These are phyloP conservation scores for Stenurella melanura DNA, from an alignment of 2,888 invertebrate genomes.

Conservation along the genomic window DNA sequence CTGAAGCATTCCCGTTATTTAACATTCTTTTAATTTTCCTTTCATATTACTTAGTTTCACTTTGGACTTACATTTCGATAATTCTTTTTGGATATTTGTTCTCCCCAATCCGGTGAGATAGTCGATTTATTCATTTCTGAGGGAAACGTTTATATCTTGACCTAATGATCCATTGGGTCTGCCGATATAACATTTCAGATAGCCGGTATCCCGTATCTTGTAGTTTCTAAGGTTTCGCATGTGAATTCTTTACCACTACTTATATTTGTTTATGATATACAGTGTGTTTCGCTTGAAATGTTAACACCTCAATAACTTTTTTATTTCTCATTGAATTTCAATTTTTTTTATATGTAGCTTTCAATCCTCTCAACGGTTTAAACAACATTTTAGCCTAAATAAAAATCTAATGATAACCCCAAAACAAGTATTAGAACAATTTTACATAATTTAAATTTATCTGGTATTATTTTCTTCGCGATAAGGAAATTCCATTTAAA, in stretches of 20 bases:
- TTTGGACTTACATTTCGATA: slow-evolving; percentile 44
- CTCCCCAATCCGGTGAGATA: slow-evolving; percentile 39
- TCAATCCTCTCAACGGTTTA: no score
- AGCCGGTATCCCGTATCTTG: slow-evolving; percentile 59
- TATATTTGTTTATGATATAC: slow-evolving; percentile 64
- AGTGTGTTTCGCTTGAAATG: no score
- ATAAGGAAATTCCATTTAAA: no score
- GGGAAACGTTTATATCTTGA: slow-evolving; percentile 41
- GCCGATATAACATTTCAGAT: slow-evolving; percentile 54
- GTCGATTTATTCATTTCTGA: slow-evolving; percentile 49
- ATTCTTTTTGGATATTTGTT: slow-evolving; percentile 45
- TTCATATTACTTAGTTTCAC: slow-evolving; percentile 44
- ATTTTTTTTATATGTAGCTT: no score
- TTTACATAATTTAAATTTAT: no score
- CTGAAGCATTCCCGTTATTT: neutral
- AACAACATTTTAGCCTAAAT: no score
- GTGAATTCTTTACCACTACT: slow-evolving; percentile 63
- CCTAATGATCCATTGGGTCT: slow-evolving; percentile 37
- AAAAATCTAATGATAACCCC: no score
- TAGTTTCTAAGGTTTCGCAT: slow-evolving; percentile 62
- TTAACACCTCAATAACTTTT: no score
- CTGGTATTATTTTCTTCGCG: no score
- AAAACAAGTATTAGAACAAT: no score
- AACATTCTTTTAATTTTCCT: slow-evolving; percentile 40
- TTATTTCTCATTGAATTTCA: no score